Percentiles rank a stretch among this genome's conserved stretches.
phyloP scores from a whole-genome alignment of 2,113 vertebrate species.

The Tachysurus fulvidraco region DNA sequence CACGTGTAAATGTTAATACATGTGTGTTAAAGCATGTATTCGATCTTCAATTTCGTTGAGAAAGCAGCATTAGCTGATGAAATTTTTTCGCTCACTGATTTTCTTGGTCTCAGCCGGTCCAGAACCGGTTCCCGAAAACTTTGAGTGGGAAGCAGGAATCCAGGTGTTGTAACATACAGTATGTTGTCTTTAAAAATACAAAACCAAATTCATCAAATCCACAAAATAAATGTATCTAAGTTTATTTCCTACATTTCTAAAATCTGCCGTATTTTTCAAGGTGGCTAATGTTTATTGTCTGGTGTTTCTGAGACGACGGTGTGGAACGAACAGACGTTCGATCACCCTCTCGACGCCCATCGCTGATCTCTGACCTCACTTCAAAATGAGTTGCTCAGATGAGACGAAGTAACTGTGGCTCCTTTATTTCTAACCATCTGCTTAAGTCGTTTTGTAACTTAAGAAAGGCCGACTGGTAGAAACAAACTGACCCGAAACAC shows the following conservation, averaged over 20 bases:
- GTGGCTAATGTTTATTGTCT: neutral
- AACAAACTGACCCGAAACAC: neutral
- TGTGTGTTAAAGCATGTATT: neutral
- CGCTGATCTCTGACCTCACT: neutral
- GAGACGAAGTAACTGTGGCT: neutral
- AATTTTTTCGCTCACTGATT: neutral
- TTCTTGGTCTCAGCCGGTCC: neutral
- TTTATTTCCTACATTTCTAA: neutral
- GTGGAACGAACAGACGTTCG: neutral
- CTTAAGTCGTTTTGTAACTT: constrained; percentile 4
- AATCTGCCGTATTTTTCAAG: neutral
- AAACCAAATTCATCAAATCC: neutral
- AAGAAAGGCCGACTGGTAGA: too few species aligned
- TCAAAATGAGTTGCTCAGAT: neutral
- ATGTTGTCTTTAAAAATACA: neutral
- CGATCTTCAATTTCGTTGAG: neutral
- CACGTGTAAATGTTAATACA: neutral
- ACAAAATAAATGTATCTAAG: neutral
- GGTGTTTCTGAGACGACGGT: neutral
- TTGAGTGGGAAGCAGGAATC: neutral
- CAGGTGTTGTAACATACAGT: neutral
- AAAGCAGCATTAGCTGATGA: neutral
- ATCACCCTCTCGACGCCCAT: neutral
- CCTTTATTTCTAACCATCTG: neutral
- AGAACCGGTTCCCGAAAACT: neutral